phyloP scores from a whole-genome alignment of 2,797 vertebrate genomes.

The Mycteria americana region DNA sequence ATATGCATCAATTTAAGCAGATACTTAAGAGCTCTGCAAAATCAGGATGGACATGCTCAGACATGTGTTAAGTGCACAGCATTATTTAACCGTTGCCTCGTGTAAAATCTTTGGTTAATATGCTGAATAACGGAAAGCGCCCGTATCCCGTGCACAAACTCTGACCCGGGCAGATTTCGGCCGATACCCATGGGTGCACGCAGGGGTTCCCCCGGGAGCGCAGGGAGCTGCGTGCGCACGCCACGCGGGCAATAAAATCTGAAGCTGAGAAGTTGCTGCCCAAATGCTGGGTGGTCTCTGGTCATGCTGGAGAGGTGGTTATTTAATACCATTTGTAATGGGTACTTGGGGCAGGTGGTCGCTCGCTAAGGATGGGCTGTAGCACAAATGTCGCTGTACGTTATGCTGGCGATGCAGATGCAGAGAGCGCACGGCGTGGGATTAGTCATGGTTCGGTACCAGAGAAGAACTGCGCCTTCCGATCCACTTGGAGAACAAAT shows the following conservation, averaged over 20 bases:
- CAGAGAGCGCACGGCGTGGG: not conserved
- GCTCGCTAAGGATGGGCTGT: not conserved
- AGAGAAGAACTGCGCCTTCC: not conserved
- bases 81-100: constrained; percentile 25
- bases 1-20: constrained; percentile 65
- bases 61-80: constrained; percentile 38
- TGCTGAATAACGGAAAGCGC: not conserved
- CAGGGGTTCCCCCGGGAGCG: not conserved
- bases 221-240: not conserved
- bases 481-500: not conserved
- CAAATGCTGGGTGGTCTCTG: constrained; percentile 24
- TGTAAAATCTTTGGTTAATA: constrained; percentile 23
- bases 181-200: not conserved
- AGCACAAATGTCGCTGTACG: constrained; percentile 4
- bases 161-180: not conserved
- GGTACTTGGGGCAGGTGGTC: constrained; percentile 18
- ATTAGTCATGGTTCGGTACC: not conserved
- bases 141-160: not conserved
- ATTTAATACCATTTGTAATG: constrained; percentile 51
- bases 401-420: not conserved
- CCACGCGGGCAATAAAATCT: not conserved
- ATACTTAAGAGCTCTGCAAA: constrained; percentile 62
- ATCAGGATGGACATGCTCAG: constrained; percentile 59
- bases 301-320: constrained; percentile 18
- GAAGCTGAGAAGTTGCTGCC: not conserved